Conservation (phyloP, 2,797 vertebrate genomes). For the Alfaro cultratus region DNA sequence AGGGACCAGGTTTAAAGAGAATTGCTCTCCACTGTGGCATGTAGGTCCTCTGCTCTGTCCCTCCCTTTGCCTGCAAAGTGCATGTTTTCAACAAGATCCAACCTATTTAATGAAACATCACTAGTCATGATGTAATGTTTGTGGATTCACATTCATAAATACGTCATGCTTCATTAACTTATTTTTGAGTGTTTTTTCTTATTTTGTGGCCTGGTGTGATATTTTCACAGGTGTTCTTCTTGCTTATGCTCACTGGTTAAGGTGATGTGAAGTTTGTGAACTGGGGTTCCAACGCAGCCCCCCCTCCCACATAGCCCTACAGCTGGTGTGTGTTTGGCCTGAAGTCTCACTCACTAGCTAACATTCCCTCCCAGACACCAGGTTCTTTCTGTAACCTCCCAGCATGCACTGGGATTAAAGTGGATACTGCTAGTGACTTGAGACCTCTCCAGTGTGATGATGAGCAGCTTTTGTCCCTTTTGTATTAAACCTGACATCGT, state of each 20-base stretch:
- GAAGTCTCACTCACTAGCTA: conserved; percentile 1
- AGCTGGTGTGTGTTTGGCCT: not conserved
- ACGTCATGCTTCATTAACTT: conserved; percentile 2
- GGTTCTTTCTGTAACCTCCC: conserved; percentile 14
- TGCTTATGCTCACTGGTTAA: conserved; percentile 4
- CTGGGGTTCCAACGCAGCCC: not conserved
- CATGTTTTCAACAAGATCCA: conserved; percentile 24
- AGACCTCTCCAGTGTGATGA: conserved; percentile 5
- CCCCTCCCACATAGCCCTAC: not conserved
- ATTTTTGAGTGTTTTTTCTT: conserved; percentile 15
- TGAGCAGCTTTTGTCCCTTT: conserved; percentile 7
- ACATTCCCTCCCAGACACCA: not conserved
- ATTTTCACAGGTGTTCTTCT: not conserved
- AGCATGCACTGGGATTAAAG: conserved; percentile 37
- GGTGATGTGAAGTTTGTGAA: not conserved
- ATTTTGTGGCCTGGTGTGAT: conserved; percentile 13
- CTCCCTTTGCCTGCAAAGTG: conserved; percentile 36
- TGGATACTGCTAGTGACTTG: not conserved
- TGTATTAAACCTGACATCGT: conserved; percentile 9
- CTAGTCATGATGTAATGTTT: not conserved
- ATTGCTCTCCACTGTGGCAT: conserved; percentile 33
- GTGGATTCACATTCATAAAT: conserved; percentile 5
- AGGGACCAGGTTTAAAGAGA: not conserved
- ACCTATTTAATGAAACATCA: conserved; percentile 6
- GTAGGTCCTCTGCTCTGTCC: conserved; percentile 46